Percentiles rank a stretch among this genome's conserved stretches.
phyloP scores from a whole-genome alignment of 2,797 vertebrate genomes.

The Knipowitschia caucasica region DNA sequence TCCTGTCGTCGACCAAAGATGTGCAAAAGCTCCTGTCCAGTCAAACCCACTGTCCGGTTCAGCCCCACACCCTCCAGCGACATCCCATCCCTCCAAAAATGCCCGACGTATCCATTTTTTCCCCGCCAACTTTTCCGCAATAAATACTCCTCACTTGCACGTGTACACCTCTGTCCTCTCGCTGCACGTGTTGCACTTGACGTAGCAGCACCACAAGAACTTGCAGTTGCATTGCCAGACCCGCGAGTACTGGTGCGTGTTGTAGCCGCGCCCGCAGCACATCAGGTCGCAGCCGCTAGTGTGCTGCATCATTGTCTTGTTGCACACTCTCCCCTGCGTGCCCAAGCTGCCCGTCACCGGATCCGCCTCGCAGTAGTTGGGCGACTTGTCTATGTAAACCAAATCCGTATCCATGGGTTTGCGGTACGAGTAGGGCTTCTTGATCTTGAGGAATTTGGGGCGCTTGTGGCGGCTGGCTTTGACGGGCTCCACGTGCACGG shows the following conservation, averaged over 20 bases:
- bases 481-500: slow-evolving; percentile 92
- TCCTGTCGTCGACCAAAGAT: slow-evolving; percentile 27
- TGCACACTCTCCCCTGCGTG: slow-evolving; percentile 93
- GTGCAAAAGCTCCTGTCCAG: slow-evolving; percentile 62
- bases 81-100: slow-evolving; percentile 28
- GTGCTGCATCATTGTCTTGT: slow-evolving; percentile 90
- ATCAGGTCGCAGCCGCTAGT: slow-evolving; percentile 90
- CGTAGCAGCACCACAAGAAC: slow-evolving; percentile 98
- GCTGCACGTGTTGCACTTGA: slow-evolving; percentile 97
- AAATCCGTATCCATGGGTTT: slow-evolving; percentile 95
- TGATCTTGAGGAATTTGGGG: slow-evolving; percentile 94
- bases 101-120: slow-evolving; percentile 13
- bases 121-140: neutral
- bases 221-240: slow-evolving; percentile 99
- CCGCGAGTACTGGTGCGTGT: slow-evolving; percentile 93
- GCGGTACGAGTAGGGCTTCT: slow-evolving; percentile 91
- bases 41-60: slow-evolving; percentile 30
- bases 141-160: slow-evolving; percentile 85
- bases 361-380: slow-evolving; percentile 97
- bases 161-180: slow-evolving; percentile 97
- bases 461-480: slow-evolving; percentile 92
- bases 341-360: slow-evolving; percentile 89
- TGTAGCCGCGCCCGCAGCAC: slow-evolving; percentile 96
- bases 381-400: slow-evolving; percentile 94
- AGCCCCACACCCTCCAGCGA: slow-evolving; percentile 36